These are phyloP conservation scores for Leptosomus discolor DNA, from an alignment of 2,113 vertebrate genomes.

Conservation along the genomic window DNA sequence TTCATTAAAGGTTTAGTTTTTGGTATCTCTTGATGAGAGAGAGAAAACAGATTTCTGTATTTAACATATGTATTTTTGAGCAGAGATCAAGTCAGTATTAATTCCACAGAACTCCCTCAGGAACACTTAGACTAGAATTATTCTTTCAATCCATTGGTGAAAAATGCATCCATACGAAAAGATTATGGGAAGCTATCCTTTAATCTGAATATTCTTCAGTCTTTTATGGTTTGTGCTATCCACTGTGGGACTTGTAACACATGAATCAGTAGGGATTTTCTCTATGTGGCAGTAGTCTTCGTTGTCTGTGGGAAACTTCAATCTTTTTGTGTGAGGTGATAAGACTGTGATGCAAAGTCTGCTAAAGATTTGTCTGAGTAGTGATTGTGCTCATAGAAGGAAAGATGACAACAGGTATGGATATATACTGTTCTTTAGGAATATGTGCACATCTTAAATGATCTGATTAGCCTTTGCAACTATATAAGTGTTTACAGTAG, in stretches of 20 bases:
- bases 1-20: not conserved
- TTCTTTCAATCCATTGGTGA: conserved; percentile 12
- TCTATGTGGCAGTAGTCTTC: not conserved
- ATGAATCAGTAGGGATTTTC: conserved; percentile 42
- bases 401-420: not conserved
- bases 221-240: conserved; percentile 69
- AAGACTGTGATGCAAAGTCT: conserved; percentile 51
- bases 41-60: conserved; percentile 35
- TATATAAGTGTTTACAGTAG: not conserved
- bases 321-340: conserved; percentile 30
- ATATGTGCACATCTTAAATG: not conserved
- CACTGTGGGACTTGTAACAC: conserved; percentile 68
- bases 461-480: not conserved
- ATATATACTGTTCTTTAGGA: not conserved
- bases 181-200: not conserved
- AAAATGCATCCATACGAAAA: conserved; percentile 25
- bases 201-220: conserved; percentile 21
- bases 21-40: conserved; percentile 1
- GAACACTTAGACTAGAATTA: conserved; percentile 46
- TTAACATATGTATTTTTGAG: conserved; percentile 54
- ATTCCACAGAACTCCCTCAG: conserved; percentile 62
- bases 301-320: not conserved
- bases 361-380: conserved; percentile 62
- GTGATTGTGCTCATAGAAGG: not conserved
- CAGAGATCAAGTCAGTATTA: conserved; percentile 74